Percentiles rank a stretch among this genome's conserved stretches.
Evolutionary conservation across 2,113 vertebrate genomes (phyloP).

Genomic region (Melanocharis versteri): DNA sequence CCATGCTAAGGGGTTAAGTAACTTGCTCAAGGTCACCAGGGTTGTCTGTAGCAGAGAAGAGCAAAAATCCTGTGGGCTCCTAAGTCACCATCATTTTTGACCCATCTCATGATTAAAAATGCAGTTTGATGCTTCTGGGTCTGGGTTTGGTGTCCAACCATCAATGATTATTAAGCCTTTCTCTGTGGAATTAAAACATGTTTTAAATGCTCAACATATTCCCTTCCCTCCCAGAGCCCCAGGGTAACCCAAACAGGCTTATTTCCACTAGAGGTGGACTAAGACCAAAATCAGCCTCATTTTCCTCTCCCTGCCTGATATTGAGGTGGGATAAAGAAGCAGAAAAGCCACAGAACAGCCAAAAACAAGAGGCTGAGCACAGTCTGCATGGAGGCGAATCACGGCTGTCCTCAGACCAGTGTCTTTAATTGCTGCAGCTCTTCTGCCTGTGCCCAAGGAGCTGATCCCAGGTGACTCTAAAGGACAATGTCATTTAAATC

Average conservation of each 20-base stretch:
- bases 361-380: not conserved
- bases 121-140: not conserved
- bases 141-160: not conserved
- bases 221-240: not conserved
- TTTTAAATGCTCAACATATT: not conserved
- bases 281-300: not conserved
- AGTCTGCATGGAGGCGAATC: fast-evolving
- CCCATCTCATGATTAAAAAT: fast-evolving
- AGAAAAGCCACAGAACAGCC: not conserved
- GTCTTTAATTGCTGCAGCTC: not conserved
- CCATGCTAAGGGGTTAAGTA: not conserved
- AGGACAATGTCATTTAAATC: constrained; percentile 22
- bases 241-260: not conserved
- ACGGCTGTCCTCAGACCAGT: not conserved
- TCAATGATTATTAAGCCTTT: not conserved
- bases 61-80: not conserved
- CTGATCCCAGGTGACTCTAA: not conserved
- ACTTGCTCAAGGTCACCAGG: fast-evolving
- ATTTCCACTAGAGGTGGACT: not conserved
- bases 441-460: not conserved
- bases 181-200: not conserved
- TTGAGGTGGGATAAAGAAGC: not conserved
- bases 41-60: not conserved
- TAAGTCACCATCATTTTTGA: fast-evolving
- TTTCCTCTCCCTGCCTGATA: not conserved